Evolutionary conservation across 2,888 invertebrate genomes (phyloP).

Genomic region (Acanthosepion esculentum): DNA sequence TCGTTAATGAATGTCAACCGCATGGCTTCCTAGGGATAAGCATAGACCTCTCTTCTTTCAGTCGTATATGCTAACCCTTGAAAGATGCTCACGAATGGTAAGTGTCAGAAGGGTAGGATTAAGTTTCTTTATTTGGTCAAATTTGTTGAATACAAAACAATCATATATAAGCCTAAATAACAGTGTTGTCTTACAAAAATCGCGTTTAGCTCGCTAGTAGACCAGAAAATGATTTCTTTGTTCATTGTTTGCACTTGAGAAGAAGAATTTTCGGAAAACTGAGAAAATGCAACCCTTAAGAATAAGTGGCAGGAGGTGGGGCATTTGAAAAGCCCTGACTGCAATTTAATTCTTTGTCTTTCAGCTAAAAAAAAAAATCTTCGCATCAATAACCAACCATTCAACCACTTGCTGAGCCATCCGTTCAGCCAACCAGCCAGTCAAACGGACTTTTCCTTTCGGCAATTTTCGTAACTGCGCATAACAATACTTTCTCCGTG

Average conservation of each 20-base stretch:
- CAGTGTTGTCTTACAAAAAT: not conserved
- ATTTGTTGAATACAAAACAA: slow-evolving; percentile 33
- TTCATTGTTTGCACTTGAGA: not conserved
- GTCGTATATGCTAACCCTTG: not conserved
- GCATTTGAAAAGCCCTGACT: not conserved
- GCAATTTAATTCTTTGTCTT: not conserved
- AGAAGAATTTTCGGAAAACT: not conserved
- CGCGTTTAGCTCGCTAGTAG: not conserved
- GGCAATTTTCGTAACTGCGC: not conserved
- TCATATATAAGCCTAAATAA: not conserved
- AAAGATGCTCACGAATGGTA: not conserved
- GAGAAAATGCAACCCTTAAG: not conserved
- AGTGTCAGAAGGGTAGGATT: not conserved
- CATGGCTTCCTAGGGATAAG: no score
- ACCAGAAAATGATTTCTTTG: slow-evolving; percentile 1
- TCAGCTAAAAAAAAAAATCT: not conserved
- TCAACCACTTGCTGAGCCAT: not conserved
- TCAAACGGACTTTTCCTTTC: not conserved
- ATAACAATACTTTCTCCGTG: not conserved
- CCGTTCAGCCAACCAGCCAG: not conserved
- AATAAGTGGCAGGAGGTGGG: not conserved
- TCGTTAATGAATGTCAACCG: no score
- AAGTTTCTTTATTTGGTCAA: not conserved
- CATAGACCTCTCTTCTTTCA: not conserved
- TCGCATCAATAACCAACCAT: not conserved